Conservation (phyloP, 2,113 vertebrate species). For the Corvus hawaiiensis region DNA sequence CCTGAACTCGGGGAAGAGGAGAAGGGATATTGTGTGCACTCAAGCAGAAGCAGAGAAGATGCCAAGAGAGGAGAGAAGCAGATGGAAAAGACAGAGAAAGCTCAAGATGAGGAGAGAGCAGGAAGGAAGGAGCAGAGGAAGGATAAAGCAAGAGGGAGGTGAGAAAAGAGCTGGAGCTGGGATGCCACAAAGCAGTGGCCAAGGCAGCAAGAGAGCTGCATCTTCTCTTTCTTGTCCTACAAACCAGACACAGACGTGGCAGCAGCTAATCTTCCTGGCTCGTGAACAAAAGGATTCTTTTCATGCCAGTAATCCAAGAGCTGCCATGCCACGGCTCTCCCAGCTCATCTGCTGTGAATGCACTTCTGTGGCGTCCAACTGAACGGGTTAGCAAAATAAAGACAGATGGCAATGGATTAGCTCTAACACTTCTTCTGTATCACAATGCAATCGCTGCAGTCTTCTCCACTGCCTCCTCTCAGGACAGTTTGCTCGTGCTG, state of each 20-base stretch:
- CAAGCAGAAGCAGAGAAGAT: slow-evolving; percentile 36
- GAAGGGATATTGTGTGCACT: slow-evolving; percentile 53
- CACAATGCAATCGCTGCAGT: slow-evolving; percentile 40
- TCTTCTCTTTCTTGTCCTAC: slow-evolving; percentile 59
- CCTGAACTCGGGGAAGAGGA: slow-evolving; percentile 40
- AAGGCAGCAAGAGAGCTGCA: slow-evolving; percentile 50
- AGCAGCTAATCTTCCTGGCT: slow-evolving; percentile 66
- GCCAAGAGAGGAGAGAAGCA: slow-evolving; percentile 59
- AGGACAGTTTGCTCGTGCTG: neutral
- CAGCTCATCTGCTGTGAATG: slow-evolving; percentile 59
- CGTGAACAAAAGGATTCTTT: slow-evolving; percentile 59
- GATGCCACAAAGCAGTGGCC: slow-evolving; percentile 57
- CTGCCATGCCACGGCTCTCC: slow-evolving; percentile 57
- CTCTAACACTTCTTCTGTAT: slow-evolving; percentile 61
- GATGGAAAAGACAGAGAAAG: slow-evolving; percentile 60
- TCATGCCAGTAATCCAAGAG: slow-evolving; percentile 62
- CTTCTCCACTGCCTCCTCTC: slow-evolving; percentile 16
- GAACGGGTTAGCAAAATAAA: slow-evolving; percentile 65
- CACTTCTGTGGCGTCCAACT: slow-evolving; percentile 55
- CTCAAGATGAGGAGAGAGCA: slow-evolving; percentile 57
- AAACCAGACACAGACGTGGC: slow-evolving; percentile 54
- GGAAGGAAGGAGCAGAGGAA: slow-evolving; percentile 57
- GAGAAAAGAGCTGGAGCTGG: slow-evolving; percentile 55
- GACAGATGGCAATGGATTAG: slow-evolving; percentile 65
- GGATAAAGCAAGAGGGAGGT: slow-evolving; percentile 57